These are phyloP conservation scores for Adela reaumurella DNA, from an alignment of 2,888 invertebrate genomes.

Conservation along the genomic window DNA sequence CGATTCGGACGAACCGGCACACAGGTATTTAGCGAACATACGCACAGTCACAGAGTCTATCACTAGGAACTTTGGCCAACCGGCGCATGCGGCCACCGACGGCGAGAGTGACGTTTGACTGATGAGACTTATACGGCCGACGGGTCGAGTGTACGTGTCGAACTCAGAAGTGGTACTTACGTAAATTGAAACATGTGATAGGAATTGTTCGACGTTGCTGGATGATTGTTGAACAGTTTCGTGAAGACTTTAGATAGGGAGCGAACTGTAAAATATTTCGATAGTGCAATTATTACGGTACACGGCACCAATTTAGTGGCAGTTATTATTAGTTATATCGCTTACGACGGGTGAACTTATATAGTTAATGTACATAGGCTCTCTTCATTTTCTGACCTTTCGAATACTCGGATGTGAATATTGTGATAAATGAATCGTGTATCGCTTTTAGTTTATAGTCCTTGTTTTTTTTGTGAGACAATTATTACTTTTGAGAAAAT, in stretches of 20 bases:
- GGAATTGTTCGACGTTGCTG: not conserved
- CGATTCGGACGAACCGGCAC: conserved; percentile 64
- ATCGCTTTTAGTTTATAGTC: too few species aligned
- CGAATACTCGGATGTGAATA: not conserved
- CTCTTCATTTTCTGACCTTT: not conserved
- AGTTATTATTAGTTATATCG: too few species aligned
- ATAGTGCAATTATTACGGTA: not conserved
- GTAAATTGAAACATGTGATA: not conserved
- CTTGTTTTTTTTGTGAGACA: too few species aligned
- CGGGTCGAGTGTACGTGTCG: too few species aligned
- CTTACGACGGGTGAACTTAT: too few species aligned
- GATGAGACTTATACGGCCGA: too few species aligned
- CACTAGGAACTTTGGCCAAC: conserved; percentile 71
- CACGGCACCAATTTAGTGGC: not conserved
- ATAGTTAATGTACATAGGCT: not conserved
- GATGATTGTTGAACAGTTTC: not conserved
- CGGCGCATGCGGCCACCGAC: conserved; percentile 60
- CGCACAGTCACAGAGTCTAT: conserved; percentile 74
- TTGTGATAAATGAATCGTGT: not conserved
- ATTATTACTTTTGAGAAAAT: too few species aligned
- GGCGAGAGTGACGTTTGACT: conserved; percentile 63
- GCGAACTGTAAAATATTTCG: not conserved
- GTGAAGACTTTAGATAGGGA: not conserved
- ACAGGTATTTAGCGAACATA: conserved; percentile 69
- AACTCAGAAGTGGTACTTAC: too few species aligned